These are phyloP conservation scores for Oryzaephilus surinamensis DNA, from an alignment of 1,140 invertebrate genomes.

Conservation along the genomic window DNA sequence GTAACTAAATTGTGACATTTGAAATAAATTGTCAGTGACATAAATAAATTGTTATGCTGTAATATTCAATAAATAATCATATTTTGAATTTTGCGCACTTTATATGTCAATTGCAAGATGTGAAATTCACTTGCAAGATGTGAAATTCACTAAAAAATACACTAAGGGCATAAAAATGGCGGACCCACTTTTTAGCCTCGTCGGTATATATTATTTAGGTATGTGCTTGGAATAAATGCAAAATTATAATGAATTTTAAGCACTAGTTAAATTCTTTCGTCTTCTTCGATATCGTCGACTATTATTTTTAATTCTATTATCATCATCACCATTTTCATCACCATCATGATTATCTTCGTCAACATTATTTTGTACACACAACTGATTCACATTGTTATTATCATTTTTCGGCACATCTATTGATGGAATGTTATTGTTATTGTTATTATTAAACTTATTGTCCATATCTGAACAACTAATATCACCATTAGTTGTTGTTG, in stretches of 20 bases:
- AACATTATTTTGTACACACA: background rate
- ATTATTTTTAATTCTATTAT: constrained; percentile 1
- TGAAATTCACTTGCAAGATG: background rate
- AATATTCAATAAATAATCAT: background rate
- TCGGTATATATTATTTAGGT: no score
- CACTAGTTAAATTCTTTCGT: background rate
- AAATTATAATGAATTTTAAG: background rate
- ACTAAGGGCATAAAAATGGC: no score
- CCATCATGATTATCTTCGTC: constrained; percentile 1
- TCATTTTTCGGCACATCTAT: background rate
- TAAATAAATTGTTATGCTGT: constrained; percentile 5
- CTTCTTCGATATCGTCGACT: background rate
- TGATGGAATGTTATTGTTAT: background rate
- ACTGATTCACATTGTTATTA: no score
- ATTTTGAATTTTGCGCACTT: no score
- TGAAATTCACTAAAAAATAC: no score
- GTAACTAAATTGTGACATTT: constrained; percentile 4
- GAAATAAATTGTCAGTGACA: no score
- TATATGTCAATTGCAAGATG: background rate
- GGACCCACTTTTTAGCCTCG: no score
- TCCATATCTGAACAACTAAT: background rate
- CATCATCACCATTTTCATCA: constrained; percentile 1
- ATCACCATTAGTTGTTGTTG: background rate
- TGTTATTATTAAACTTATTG: background rate
- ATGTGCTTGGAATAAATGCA: constrained; percentile 3